Conservation (phyloP, 2,888 invertebrate genomes). For the Anthoptus insignis region DNA sequence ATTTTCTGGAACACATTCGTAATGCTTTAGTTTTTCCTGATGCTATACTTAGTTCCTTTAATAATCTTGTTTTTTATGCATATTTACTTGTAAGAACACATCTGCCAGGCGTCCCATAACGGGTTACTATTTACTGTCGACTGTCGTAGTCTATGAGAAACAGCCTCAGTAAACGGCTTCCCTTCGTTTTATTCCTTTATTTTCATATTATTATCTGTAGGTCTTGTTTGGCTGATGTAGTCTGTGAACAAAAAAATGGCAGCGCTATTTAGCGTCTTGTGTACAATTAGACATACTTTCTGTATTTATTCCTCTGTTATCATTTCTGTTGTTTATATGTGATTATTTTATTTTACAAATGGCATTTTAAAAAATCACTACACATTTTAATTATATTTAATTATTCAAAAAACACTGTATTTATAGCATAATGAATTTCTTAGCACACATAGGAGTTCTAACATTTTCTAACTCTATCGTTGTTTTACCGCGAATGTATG, state of each 20-base stretch:
- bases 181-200: no score
- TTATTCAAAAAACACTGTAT: conserved; percentile 13
- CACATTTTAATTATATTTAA: conserved; percentile 23
- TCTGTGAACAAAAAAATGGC: conserved; percentile 56
- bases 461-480: conserved; percentile 74
- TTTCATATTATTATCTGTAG: no score
- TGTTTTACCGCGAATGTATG: conserved; percentile 63
- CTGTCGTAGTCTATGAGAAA: no score
- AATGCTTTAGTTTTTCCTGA: no score
- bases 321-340: neutral
- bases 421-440: neutral
- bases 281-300: conserved; percentile 69
- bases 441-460: conserved; percentile 67
- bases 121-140: no score
- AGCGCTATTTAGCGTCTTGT: conserved; percentile 67
- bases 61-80: no score
- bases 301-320: conserved; percentile 44
- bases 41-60: no score
- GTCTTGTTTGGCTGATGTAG: no score
- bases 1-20: no score
- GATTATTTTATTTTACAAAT: conserved; percentile 8
- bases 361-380: conserved; percentile 37
- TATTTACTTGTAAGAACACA: no score
- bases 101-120: no score
- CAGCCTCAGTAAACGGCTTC: no score